These are phyloP conservation scores for Meles meles DNA, from an alignment of 2,113 vertebrate genomes.

Conservation along the genomic window DNA sequence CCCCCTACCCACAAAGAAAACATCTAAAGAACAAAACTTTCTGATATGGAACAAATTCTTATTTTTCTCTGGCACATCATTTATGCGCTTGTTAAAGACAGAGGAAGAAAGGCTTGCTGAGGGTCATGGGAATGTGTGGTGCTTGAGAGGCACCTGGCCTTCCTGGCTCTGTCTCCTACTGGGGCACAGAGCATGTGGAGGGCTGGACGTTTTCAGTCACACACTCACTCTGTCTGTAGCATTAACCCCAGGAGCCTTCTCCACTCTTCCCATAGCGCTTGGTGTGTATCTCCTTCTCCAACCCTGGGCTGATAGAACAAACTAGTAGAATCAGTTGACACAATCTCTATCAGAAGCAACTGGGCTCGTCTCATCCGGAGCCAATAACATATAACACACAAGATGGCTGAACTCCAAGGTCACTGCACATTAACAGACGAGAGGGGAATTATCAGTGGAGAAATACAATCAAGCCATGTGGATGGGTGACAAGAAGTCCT, in stretches of 20 bases:
- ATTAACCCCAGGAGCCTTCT: slow-evolving; percentile 38
- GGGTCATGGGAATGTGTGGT: background rate
- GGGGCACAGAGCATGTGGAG: background rate
- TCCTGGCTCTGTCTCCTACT: background rate
- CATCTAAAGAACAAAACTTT: slow-evolving; percentile 50
- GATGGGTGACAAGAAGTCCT: slow-evolving; percentile 67
- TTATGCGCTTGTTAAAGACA: slow-evolving; percentile 23
- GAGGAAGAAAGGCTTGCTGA: slow-evolving; percentile 23
- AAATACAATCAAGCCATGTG: slow-evolving; percentile 49
- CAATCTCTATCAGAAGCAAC: slow-evolving; percentile 66
- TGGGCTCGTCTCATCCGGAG: slow-evolving; percentile 46
- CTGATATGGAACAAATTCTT: slow-evolving; percentile 56
- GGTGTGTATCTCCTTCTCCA: slow-evolving; percentile 13
- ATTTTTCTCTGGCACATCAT: slow-evolving; percentile 43
- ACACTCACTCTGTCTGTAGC: slow-evolving; percentile 14
- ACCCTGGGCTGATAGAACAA: slow-evolving; percentile 58
- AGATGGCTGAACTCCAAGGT: background rate
- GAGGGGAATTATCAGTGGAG: slow-evolving; percentile 53
- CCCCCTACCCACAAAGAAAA: slow-evolving; percentile 31
- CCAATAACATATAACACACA: slow-evolving; percentile 30
- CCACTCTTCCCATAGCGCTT: slow-evolving; percentile 29
- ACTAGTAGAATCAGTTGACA: slow-evolving; percentile 69
- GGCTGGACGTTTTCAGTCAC: slow-evolving; percentile 54
- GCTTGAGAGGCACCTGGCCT: slow-evolving; percentile 32
- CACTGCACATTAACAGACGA: slow-evolving; percentile 36